Conservation (phyloP, 2,797 vertebrate species). For the Cossypha polioptera region DNA sequence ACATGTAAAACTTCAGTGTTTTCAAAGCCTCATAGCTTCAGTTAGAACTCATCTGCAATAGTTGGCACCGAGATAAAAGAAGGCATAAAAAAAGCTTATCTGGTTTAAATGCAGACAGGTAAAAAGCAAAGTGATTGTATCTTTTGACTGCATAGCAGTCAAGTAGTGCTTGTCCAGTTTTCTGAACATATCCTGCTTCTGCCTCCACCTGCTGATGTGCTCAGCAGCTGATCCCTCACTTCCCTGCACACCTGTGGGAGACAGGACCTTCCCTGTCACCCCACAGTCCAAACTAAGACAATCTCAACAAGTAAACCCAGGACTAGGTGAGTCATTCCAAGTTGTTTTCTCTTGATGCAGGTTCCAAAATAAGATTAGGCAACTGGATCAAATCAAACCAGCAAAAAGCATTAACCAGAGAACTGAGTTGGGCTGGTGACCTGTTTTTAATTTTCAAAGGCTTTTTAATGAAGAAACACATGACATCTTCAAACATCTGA, state of each 20-base stretch:
- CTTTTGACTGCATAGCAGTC: neutral
- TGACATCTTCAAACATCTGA: neutral
- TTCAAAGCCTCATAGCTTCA: neutral
- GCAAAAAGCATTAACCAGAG: neutral
- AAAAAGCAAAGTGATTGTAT: neutral
- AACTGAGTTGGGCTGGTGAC: neutral
- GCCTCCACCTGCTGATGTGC: neutral
- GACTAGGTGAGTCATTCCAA: neutral
- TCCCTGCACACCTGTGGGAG: fast-evolving
- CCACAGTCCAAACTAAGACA: fast-evolving
- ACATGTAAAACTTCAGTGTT: neutral
- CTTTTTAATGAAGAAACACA: neutral
- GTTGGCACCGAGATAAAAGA: neutral
- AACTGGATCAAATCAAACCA: neutral
- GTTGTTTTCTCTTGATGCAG: neutral
- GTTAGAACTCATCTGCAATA: neutral
- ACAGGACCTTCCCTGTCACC: neutral
- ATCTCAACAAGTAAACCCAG: neutral
- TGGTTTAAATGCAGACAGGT: neutral
- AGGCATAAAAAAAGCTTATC: neutral
- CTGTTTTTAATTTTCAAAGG: neutral
- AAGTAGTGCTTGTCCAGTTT: neutral
- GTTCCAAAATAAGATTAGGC: neutral
- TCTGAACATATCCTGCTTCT: neutral
- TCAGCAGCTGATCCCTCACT: neutral